These are phyloP conservation scores for Python bivittatus DNA, from an alignment of 2,113 vertebrate species.

Conservation along the genomic window DNA sequence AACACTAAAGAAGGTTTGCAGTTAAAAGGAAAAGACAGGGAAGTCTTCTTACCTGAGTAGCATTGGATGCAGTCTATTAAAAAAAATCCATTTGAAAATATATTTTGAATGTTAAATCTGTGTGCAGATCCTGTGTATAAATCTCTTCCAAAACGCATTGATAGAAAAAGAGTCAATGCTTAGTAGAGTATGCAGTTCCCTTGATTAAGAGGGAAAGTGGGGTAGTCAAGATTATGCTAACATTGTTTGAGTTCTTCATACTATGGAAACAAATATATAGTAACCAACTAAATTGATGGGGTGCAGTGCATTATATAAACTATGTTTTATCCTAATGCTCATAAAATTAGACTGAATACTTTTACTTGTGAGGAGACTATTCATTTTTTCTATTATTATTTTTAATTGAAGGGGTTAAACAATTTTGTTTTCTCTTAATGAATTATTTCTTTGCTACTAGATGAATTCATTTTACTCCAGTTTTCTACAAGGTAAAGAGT, in stretches of 20 bases:
- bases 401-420: background rate
- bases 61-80: background rate
- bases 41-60: background rate
- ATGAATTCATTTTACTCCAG: background rate
- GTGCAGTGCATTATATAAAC: background rate
- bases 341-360: background rate
- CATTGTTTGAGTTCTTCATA: background rate
- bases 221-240: background rate
- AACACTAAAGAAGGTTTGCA: background rate
- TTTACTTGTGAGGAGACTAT: background rate
- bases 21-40: too few relatives aligned
- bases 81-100: background rate
- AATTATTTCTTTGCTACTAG: background rate
- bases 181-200: background rate
- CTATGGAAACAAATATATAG: background rate
- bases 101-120: background rate
- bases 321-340: background rate
- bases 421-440: background rate
- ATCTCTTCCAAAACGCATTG: background rate
- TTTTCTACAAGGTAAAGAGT: background rate
- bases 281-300: background rate
- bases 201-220: background rate
- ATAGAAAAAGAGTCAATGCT: background rate
- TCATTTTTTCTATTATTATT: constrained; percentile 9
- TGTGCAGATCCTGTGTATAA: background rate